These are phyloP conservation scores for Lamellibrachia luymesi DNA, from an alignment of 1,140 invertebrate species.

Conservation along the genomic window DNA sequence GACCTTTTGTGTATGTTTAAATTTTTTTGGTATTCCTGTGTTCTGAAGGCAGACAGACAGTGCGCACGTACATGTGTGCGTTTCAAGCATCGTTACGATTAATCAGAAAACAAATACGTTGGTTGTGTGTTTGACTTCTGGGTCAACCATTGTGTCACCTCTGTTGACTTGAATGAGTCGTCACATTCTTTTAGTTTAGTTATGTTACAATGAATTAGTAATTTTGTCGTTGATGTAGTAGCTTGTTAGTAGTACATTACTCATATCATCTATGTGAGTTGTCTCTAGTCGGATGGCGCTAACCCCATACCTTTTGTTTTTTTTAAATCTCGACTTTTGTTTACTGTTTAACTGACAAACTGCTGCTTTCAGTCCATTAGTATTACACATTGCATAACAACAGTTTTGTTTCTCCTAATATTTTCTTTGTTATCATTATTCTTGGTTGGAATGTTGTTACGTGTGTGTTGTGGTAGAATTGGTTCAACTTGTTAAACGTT, in stretches of 20 bases:
- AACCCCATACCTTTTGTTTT: background rate
- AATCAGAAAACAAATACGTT: background rate
- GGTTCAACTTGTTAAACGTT: background rate
- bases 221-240: background rate
- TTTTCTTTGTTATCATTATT: background rate
- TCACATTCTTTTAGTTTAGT: background rate
- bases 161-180: background rate
- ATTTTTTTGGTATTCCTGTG: background rate
- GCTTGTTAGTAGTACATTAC: background rate
- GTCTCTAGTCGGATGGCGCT: background rate
- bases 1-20: background rate
- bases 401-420: background rate
- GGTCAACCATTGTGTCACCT: background rate
- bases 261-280: background rate
- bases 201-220: background rate
- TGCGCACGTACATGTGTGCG: background rate
- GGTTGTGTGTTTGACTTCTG: background rate
- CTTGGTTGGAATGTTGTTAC: background rate
- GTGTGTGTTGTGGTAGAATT: background rate
- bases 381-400: background rate
- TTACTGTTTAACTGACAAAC: background rate
- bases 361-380: background rate
- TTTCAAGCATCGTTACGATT: background rate
- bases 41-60: background rate
- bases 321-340: background rate